Conservation (phyloP, 1,140 invertebrate genomes). For the Lepidurus couesii region DNA sequence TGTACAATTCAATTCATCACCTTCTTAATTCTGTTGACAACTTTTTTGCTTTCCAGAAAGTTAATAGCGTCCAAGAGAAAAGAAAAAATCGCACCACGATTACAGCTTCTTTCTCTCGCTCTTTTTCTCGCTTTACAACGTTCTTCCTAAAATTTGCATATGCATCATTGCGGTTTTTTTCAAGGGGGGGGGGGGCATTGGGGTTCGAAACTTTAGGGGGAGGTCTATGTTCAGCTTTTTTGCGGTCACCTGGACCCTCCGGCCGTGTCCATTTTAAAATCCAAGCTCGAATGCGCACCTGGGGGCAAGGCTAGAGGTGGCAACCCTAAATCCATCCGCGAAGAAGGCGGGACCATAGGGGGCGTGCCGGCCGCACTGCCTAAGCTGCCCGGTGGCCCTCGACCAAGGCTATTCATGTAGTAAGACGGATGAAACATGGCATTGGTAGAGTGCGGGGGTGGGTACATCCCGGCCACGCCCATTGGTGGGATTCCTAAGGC, state of each 20-base stretch:
- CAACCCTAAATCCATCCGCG: neutral
- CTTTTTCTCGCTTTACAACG: no score
- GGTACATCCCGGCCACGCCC: slow-evolving; percentile 1
- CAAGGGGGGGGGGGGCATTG: no score
- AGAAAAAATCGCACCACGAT: no score
- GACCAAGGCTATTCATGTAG: slow-evolving; percentile 4
- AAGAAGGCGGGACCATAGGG: neutral
- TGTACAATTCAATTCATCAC: neutral
- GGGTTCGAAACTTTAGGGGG: no score
- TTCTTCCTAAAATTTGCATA: no score
- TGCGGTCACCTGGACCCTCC: neutral
- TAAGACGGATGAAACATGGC: slow-evolving; percentile 8
- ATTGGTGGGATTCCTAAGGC: neutral
- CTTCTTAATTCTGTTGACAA: neutral
- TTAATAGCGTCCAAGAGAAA: neutral
- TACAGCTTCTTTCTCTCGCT: no score
- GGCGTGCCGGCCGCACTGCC: neutral
- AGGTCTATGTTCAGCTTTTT: neutral
- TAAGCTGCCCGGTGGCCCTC: neutral
- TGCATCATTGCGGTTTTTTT: no score
- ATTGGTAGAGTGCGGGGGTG: neutral
- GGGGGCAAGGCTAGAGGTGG: neutral
- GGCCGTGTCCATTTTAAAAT: neutral
- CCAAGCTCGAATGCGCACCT: slow-evolving; percentile 2
- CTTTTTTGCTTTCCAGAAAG: neutral